Conservation (phyloP, 2,888 invertebrate genomes). For the Enchytraeus crypticus region DNA sequence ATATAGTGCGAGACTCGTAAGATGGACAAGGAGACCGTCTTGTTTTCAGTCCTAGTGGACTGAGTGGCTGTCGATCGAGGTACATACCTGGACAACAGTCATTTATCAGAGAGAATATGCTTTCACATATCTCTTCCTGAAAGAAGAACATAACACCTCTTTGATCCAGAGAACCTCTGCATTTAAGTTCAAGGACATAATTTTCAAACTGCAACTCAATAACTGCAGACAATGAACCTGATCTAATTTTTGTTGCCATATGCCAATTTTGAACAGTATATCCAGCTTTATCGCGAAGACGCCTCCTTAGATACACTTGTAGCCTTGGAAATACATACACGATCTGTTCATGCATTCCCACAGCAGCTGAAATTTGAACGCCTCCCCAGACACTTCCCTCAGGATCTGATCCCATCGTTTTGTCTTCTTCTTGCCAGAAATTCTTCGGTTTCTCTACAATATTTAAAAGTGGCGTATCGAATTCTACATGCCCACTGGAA, state of each 20-base stretch:
- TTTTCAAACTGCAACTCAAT: slow-evolving; percentile 52
- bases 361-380: slow-evolving; percentile 1
- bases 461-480: slow-evolving; percentile 65
- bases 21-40: slow-evolving; percentile 30
- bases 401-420: slow-evolving; percentile 25
- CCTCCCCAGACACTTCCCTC: background rate
- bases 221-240: slow-evolving; percentile 61
- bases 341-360: slow-evolving; percentile 54
- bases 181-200: slow-evolving; percentile 58
- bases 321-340: slow-evolving; percentile 63
- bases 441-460: slow-evolving; percentile 60
- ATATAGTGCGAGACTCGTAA: slow-evolving; percentile 44
- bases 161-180: slow-evolving; percentile 57
- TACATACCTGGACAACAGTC: slow-evolving; percentile 62
- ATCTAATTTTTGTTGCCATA: slow-evolving; percentile 63
- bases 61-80: slow-evolving; percentile 60
- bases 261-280: slow-evolving; percentile 65
- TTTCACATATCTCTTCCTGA: slow-evolving; percentile 59
- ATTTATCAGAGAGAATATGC: slow-evolving; percentile 58
- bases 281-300: slow-evolving; percentile 39
- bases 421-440: slow-evolving; percentile 56
- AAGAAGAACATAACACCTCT: slow-evolving; percentile 56
- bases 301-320: slow-evolving; percentile 57
- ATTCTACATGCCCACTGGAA: slow-evolving; percentile 63
- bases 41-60: slow-evolving; percentile 35